Evolutionary conservation across 2,113 vertebrate species (phyloP).

Genomic region (Embiotoca jacksoni): DNA sequence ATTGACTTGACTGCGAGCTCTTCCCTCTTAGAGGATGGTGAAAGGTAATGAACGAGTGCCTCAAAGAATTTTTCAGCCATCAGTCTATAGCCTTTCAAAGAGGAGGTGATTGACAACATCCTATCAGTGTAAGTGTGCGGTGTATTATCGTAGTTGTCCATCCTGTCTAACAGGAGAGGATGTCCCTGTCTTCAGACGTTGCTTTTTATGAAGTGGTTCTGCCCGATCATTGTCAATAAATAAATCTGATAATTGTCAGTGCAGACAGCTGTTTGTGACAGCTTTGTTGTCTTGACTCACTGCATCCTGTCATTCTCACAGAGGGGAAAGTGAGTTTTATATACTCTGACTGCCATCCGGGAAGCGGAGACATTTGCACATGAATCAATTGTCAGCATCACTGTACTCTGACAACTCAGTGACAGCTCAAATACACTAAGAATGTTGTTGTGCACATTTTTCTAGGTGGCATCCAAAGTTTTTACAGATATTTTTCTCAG

Average conservation of each 20-base stretch:
- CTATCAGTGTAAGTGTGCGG: slow-evolving; percentile 74
- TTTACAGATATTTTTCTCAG: slow-evolving; percentile 69
- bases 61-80: slow-evolving; percentile 69
- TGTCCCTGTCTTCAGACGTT: slow-evolving; percentile 77
- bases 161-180: slow-evolving; percentile 79
- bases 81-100: slow-evolving; percentile 69
- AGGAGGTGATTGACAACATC: slow-evolving; percentile 77
- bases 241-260: slow-evolving; percentile 86
- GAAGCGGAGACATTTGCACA: slow-evolving; percentile 95
- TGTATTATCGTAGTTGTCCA: slow-evolving; percentile 75
- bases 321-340: slow-evolving; percentile 91
- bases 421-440: slow-evolving; percentile 88
- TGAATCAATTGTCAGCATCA: slow-evolving; percentile 97
- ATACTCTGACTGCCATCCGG: slow-evolving; percentile 91
- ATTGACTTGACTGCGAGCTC: slow-evolving; percentile 55
- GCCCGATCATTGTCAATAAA: slow-evolving; percentile 87
- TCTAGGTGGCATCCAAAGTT: slow-evolving; percentile 80
- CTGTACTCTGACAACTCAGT: slow-evolving; percentile 88
- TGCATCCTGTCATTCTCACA: slow-evolving; percentile 93
- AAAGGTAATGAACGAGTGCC: slow-evolving; percentile 75
- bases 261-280: slow-evolving; percentile 99
- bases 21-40: slow-evolving; percentile 52
- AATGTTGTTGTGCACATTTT: slow-evolving; percentile 82
- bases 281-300: slow-evolving; percentile 94
- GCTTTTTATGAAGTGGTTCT: slow-evolving; percentile 81